Evolutionary conservation across 2,797 vertebrate species (phyloP), one percentile per base, ranked within the genome.

Genomic region (Miichthys miiuy): DNA sequence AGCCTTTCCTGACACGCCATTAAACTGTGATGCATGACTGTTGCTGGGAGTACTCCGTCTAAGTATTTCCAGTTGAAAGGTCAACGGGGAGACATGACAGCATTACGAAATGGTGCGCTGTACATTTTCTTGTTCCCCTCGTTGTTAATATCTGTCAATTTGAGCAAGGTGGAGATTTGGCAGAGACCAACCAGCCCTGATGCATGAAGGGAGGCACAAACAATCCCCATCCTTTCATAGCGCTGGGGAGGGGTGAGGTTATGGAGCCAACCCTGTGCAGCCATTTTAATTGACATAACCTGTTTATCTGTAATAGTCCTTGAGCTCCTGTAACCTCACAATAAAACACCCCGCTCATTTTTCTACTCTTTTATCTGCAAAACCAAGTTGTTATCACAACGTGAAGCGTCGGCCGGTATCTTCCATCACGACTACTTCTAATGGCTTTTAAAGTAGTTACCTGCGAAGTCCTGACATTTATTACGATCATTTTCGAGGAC

Each of bases 391-490:
- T 96, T 97, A 97, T 97, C 96, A 89, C 95, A 94, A 95, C 95
- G 91, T 54, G 81, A 82, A 63, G 94, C 94, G 86, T 93, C 91
- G 87, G 92, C 94, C 91, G 90, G 91, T 94, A 95, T 95, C 96
- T 93, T 96, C 96, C 96, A 97, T 97, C 96, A 94, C 93, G 92
- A 94, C 96, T 94, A 94, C 97, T 96, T 96, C 96, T 97, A 97
- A 97, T 97, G 96, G 96, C 97, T 97, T 97, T 96, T 97, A 97
- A 99, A 98, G 97, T 96, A 95, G 97, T 97, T 99, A 99, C 98
- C 97, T 99, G 97, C 95, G 87, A 94, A 94, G 91, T 93, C 95
- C 94, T 95, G 96, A 96, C 97, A 98, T 99, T 98, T 96, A 98
- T 99, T 97, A 97, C 95, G 92, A 95, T 96, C 96, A 95, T 96